Base-by-base conservation (phyloP, 2,113 vertebrate species). In the Rhipidura dahli region DNA sequence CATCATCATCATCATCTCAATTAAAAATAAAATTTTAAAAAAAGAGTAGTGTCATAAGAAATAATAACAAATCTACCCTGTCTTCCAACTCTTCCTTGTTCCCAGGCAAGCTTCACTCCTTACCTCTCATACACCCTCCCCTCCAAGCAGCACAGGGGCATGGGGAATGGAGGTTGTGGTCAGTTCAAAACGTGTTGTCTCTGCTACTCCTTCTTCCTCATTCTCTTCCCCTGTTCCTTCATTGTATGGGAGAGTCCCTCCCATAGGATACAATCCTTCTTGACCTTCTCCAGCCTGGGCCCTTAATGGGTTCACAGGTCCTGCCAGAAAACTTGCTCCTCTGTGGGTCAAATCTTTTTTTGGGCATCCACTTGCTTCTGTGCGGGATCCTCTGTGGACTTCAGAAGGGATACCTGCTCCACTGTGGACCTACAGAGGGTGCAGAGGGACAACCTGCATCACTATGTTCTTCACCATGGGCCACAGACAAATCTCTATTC, bases 161-260 rank as follows among this genome's bases (percentile, higher is more conserved):
- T n/a, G 16, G 9, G 8, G 27, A 72, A 63, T 24, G 13, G 54
- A 57, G 17, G 7, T 47, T n/a, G 5, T 1, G 1, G 35, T 56
- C 51, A n/a, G 11, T 57, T 63, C 17, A 20, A 40, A 37, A 57
- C 5, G 19, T 5, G 7, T n/a, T 14, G 6, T 39, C 8, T 64
- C 31, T 54, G 11, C 28, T 66, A 12, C 10, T 75, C 9, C n/a
- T 83, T 73, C 30, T 12, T 79, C 10, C 7, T 82, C 40, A 28
- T 35, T 19, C 13, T 76, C 35, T 80, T 88, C 33, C 7, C 2
- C 13, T 54, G 24, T 15, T 71, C 47, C 47, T 35, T 8, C 1
- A 1, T 8, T 2, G 11, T n/a, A n/a, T n/a, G n/a, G n/a, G n/a
- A n/a, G n/a, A 2, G 8, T 44, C 9, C 27, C 7, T 70, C 17